phyloP scores from a whole-genome alignment of 2,797 vertebrate genomes.

The Schizothorax lantsangensis region DNA sequence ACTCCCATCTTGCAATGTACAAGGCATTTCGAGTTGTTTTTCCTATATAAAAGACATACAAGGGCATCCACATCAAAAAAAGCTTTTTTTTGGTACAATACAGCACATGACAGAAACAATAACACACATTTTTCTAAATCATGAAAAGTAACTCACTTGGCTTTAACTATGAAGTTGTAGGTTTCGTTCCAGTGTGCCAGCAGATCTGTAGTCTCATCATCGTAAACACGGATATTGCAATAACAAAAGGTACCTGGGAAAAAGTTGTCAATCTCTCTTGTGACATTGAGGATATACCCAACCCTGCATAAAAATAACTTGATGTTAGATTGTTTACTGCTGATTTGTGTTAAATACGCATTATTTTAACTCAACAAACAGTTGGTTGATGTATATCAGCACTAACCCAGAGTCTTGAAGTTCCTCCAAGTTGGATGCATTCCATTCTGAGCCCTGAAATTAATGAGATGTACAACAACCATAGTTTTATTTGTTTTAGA shows the following conservation, averaged over 20 bases:
- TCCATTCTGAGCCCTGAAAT: conserved; percentile 95
- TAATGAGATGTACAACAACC: conserved; percentile 27
- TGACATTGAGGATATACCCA: conserved; percentile 95
- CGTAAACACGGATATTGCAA: conserved; percentile 93
- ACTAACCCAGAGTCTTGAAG: conserved; percentile 92
- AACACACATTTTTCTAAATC: not conserved
- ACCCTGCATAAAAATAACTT: conserved; percentile 77
- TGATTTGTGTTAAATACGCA: conserved; percentile 10
- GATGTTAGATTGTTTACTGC: conserved; percentile 1
- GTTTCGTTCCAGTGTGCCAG: conserved; percentile 97
- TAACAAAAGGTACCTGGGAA: conserved; percentile 94
- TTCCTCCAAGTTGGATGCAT: conserved; percentile 97
- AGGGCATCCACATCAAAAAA: not conserved
- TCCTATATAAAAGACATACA: conserved; percentile 76
- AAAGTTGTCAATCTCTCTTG: conserved; percentile 97
- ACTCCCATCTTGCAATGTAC: conserved; percentile 99
- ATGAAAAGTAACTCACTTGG: conserved; percentile 83
- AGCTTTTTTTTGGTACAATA: not conserved
- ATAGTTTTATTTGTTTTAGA: not conserved
- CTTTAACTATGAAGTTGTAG: conserved; percentile 96
- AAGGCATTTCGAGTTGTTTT: conserved; percentile 94
- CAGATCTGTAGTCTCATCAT: conserved; percentile 93
- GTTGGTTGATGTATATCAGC: conserved; percentile 27
- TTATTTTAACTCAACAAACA: not conserved
- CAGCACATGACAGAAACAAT: not conserved